phyloP scores from a whole-genome alignment of 2,113 vertebrate species.

The Stercorarius parasiticus region DNA sequence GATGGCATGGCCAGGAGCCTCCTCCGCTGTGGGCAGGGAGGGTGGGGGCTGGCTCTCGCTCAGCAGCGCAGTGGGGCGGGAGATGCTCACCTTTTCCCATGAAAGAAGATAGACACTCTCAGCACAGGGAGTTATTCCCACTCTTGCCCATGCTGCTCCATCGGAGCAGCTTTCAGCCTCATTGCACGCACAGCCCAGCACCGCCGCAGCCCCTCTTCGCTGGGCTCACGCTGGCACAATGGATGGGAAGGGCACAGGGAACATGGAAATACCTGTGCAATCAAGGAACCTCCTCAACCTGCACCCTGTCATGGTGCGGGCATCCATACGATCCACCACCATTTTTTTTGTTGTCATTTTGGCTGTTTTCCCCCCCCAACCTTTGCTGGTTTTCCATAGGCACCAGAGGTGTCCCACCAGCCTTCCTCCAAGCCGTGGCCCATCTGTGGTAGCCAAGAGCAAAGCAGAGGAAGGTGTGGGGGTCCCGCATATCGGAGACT shows the following conservation, averaged over 20 bases:
- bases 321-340: neutral
- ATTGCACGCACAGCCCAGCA: neutral
- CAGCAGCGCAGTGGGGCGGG: accelerated
- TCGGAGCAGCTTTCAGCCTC: neutral
- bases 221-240: neutral
- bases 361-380: neutral
- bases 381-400: neutral
- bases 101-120: too few species aligned
- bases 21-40: too few species aligned
- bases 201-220: accelerated
- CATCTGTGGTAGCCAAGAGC: neutral
- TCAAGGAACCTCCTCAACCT: conserved; percentile 22
- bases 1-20: neutral
- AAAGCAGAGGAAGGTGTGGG: neutral
- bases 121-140: neutral
- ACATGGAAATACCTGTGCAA: neutral
- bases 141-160: neutral
- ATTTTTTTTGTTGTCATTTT: neutral
- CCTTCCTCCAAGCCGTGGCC: neutral
- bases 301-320: neutral
- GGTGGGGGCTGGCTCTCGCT: accelerated
- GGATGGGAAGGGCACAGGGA: neutral
- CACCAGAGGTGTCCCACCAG: neutral
- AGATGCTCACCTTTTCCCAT: neutral
- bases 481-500: neutral